Base-by-base conservation (phyloP, 2,113 vertebrate genomes). In the Illadopsis cleaveri region DNA sequence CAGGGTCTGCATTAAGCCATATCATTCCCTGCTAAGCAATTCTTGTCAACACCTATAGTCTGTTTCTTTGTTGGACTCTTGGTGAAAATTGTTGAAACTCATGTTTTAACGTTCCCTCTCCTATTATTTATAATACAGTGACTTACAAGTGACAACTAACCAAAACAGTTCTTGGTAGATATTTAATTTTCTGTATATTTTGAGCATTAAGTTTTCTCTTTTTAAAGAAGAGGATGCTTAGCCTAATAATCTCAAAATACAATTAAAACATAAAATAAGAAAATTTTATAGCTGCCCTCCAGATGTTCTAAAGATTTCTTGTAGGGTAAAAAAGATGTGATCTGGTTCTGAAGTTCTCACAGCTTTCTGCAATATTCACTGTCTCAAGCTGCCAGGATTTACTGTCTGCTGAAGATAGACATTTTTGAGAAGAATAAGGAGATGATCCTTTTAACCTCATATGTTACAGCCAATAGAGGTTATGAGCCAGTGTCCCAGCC, bases 301-400 rank as follows among this genome's bases (percentile, higher is more conserved):
- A 97, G 94, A 98, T 97, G 97, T 96, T 80, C 75, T 86, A 21
- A 96, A 96, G 47, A 96, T 89, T 93, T 96, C 94, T 92, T 96
- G 73, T 81, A 87, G 95, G 82, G 40, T 82, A 70, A 77, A 82
- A 90, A 75, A 90, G 58, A 69, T 62, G 31, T 90, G 72, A 78
- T 86, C 71, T 81, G 27, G 75, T 90, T 90, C 58, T 13, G 5
- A 65, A 12, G 12, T 77, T 62, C 56, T 90, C 17, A 24, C 2
- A 6, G 35, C 44, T 81, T 88, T 88, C 60, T 64, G 47, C 51
- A 75, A n/a, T 33, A 15, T 64, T 90, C 79, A 81, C 22, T 0
- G 2, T 81, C 86, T 60, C 8, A 10, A 66, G n/a, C 51, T 89
- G 64, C 38, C 24, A 48, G 60, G 83, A 82, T 77, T 61, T 80